Evolutionary conservation across 2,797 vertebrate species (phyloP).

Genomic region (Takifugu rubripes): DNA sequence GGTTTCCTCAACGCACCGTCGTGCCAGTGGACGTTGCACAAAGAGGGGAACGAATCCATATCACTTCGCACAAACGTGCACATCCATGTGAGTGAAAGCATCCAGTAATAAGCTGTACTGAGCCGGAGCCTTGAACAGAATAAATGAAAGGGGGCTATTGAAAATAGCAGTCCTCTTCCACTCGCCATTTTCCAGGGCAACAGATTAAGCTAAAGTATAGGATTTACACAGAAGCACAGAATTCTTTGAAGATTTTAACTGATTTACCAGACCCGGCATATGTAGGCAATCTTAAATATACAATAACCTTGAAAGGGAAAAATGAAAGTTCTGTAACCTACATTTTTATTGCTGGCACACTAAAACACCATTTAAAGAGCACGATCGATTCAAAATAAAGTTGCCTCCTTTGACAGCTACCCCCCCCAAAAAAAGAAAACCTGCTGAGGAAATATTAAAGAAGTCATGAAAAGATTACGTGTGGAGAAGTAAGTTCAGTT

Average conservation of each 20-base stretch:
- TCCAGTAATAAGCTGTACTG: conserved; percentile 34
- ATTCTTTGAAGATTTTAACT: too few species aligned
- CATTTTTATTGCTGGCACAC: too few species aligned
- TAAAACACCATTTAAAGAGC: too few species aligned
- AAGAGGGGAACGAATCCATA: conserved; percentile 25
- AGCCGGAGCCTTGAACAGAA: conserved; percentile 49
- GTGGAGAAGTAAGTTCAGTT: conserved; percentile 12
- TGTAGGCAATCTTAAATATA: too few species aligned
- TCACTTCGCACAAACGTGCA: conserved; percentile 8
- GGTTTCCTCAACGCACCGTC: conserved; percentile 34
- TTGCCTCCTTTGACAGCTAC: background rate
- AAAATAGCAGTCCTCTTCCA: conserved; percentile 23
- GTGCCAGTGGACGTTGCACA: conserved; percentile 60
- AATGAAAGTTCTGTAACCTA: too few species aligned
- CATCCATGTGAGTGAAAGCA: conserved; percentile 36
- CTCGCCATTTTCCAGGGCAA: background rate
- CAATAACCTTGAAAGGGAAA: too few species aligned
- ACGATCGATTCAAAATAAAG: background rate
- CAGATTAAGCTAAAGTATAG: conserved; percentile 6
- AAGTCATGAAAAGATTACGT: conserved; percentile 19
- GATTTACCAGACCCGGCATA: too few species aligned
- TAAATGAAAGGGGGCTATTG: conserved; percentile 35
- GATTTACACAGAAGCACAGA: too few species aligned
- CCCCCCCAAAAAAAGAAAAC: background rate
- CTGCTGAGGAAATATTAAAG: conserved; percentile 12